Evolutionary conservation across 2,113 vertebrate genomes (phyloP), one percentile per base, ranked within the genome.

Genomic region (Ictalurus furcatus): DNA sequence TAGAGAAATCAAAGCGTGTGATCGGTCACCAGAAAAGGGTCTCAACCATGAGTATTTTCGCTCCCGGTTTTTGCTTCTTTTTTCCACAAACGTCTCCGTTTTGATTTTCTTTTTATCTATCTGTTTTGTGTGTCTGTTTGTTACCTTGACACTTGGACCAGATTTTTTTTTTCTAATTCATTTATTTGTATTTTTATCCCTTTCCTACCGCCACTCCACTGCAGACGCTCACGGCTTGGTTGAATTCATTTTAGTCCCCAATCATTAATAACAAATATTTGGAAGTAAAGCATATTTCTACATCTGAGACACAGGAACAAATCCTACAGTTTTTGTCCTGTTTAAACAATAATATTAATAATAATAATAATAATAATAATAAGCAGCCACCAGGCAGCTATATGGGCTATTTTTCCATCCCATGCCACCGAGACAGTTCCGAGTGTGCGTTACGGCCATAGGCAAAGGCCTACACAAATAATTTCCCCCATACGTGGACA

Each of bases 401-500:
- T 30, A 30, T 59, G 34, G 67, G 17, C n/a, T 67, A 88, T 83
- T 73, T 84, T 59, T 84, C 83, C 83, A 74, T 61, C 28, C 65
- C 16, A 58, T 74, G 87, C 59, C 83, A 48, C 16, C 0, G 30
- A 61, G 87, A 69, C 87, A 44, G 87, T 59, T 83, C n/a, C 23
- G 54, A 67, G 59, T 7, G 59, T 59, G 28, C 63, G 69, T 76
- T 63, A 40, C 25, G 5, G 54, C 81, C 80, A 88, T 73, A n/a
- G 81, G 87, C 69, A 37, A 84, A 71, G n/a, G 40, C 87, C 67
- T 73, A 40, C 56, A 88, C 54, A 44, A 69, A 69, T 58, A 84
- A 82, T 73, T 40, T 73, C 17, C 23, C 25, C 25, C 12, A 54
- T 48, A 87, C 56, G 61, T 12, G 30, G 56, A 23, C 80, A 23